Conservation (phyloP, 2,113 vertebrate species). For the Stomatorhinus ivindoensis region DNA sequence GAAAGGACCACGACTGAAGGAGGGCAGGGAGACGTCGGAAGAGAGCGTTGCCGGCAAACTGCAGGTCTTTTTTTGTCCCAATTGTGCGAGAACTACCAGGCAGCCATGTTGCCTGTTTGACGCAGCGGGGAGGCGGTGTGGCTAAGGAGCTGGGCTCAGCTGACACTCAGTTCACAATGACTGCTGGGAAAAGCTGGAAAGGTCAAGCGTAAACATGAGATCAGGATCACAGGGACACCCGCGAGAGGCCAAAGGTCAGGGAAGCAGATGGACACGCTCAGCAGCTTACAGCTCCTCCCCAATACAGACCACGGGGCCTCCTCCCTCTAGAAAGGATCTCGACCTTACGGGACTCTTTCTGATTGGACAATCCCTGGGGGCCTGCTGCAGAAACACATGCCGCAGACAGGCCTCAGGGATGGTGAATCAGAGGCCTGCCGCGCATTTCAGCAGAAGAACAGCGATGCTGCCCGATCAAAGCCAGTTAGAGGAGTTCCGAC, state of each 20-base stretch:
- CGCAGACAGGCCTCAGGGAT: background rate
- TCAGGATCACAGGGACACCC: background rate
- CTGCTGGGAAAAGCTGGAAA: background rate
- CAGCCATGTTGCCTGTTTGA: background rate
- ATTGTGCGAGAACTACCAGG: background rate
- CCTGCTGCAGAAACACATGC: background rate
- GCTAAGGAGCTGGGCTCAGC: background rate
- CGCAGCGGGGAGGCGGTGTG: background rate
- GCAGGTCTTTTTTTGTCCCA: background rate
- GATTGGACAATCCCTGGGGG: background rate
- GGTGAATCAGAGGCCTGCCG: background rate
- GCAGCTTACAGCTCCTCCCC: background rate
- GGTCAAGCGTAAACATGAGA: background rate
- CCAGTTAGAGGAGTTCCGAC: background rate
- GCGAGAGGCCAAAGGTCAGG: background rate
- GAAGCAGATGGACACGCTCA: background rate
- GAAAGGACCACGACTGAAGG: background rate
- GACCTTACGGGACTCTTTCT: background rate
- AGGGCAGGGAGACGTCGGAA: background rate
- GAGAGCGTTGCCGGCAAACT: background rate
- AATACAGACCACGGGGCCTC: background rate
- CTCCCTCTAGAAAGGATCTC: background rate
- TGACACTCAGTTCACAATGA: background rate
- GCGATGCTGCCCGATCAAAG: background rate
- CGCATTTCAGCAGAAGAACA: background rate